Conservation (phyloP, 2,797 vertebrate species). For the Chanos chanos region DNA sequence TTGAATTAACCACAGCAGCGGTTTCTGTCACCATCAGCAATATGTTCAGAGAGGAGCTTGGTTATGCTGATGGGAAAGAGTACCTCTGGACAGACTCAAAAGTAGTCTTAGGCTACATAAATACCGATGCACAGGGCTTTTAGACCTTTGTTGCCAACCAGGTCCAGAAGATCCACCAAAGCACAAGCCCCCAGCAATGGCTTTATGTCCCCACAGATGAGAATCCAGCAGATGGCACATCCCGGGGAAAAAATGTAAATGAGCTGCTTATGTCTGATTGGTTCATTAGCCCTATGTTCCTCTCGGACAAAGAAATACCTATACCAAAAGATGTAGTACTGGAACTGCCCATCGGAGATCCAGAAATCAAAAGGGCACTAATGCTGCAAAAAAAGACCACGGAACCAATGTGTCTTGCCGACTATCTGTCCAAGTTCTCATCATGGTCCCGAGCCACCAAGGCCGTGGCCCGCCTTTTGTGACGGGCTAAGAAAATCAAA, state of each 20-base stretch:
- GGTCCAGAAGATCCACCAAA: background rate
- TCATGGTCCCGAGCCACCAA: background rate
- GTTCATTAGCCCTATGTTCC: conserved; percentile 14
- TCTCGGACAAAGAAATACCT: background rate
- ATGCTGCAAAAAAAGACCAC: background rate
- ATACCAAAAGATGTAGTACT: background rate
- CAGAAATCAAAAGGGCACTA: background rate
- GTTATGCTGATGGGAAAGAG: background rate
- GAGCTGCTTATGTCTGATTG: conserved; percentile 13
- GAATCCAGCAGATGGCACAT: conserved; percentile 12
- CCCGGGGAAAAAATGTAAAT: background rate
- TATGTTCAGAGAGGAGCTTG: conserved; percentile 13
- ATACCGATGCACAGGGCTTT: conserved; percentile 12
- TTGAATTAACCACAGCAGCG: conserved; percentile 22
- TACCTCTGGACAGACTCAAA: conserved; percentile 13
- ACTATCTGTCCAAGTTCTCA: conserved; percentile 9
- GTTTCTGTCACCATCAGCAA: conserved; percentile 1
- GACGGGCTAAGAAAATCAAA: conserved; percentile 1
- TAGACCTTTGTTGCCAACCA: conserved; percentile 15
- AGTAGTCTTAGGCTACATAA: too few relatives aligned
- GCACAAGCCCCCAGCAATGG: conserved; percentile 11
- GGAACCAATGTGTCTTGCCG: background rate
- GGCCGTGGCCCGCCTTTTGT: conserved; percentile 11
- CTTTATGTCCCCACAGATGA: conserved; percentile 10
- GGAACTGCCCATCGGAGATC: conserved; percentile 8